Percentiles rank a stretch among this genome's conserved stretches.
These are phyloP conservation scores for Bhutanitis thaidina DNA, from an alignment of 2,888 invertebrate genomes.

Conservation along the genomic window DNA sequence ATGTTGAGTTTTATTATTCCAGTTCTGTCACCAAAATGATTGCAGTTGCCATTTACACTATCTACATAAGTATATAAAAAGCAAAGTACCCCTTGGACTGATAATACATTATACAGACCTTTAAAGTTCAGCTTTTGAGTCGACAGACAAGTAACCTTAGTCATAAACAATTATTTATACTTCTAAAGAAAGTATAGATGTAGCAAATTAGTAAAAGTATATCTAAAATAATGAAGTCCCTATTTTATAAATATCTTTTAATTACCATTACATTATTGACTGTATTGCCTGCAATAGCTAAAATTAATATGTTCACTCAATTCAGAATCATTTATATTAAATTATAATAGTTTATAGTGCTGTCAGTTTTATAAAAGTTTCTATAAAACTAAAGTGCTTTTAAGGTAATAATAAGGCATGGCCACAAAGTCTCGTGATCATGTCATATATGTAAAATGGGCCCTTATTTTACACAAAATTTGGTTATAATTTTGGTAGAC, in stretches of 20 bases:
- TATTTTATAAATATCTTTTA: background rate
- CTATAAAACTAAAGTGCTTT: background rate
- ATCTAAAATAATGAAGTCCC: background rate
- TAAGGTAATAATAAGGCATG: constrained; percentile 21
- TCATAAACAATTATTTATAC: too few relatives aligned
- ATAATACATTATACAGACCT: too few relatives aligned
- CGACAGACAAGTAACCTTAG: too few relatives aligned
- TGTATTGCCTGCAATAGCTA: background rate
- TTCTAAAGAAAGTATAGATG: too few relatives aligned
- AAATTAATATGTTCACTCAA: background rate
- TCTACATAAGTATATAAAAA: too few relatives aligned
- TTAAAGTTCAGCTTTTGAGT: too few relatives aligned
- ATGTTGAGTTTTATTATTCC: constrained; percentile 10
- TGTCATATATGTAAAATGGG: constrained; percentile 20
- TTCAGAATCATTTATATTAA: background rate
- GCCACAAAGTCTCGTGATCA: constrained; percentile 24
- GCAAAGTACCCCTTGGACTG: too few relatives aligned
- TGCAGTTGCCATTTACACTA: background rate
- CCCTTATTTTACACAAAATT: constrained; percentile 21
- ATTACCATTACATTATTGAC: background rate
- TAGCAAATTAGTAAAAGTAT: background rate
- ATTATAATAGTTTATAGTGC: background rate
- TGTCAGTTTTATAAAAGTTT: too few relatives aligned
- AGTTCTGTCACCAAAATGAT: constrained; percentile 13
- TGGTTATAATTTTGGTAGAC: constrained; percentile 18